Evolutionary conservation across 2,113 vertebrate species (phyloP).

Genomic region (Larimichthys crocea): DNA sequence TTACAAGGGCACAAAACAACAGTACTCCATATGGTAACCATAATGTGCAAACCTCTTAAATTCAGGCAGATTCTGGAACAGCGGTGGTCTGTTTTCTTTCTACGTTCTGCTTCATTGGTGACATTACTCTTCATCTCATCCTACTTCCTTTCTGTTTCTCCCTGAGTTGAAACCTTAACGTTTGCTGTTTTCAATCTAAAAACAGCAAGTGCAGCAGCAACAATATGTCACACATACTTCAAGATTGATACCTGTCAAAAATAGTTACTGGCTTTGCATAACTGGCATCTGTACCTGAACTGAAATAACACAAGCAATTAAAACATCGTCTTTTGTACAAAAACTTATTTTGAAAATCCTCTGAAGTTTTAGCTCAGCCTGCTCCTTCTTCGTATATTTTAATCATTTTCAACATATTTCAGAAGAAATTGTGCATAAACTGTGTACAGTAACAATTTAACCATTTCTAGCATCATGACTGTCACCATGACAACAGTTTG

Average conservation of each 20-base stretch:
- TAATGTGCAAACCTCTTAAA: constrained; percentile 6
- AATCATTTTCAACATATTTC: no score
- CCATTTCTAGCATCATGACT: neutral
- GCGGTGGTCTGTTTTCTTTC: neutral
- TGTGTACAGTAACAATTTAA: neutral
- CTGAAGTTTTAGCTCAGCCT: no score
- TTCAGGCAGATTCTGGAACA: constrained; percentile 6
- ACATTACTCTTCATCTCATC: neutral
- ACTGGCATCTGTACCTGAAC: neutral
- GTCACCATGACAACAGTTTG: neutral
- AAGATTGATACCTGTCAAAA: neutral
- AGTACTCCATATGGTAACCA: neutral
- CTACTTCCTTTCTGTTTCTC: neutral
- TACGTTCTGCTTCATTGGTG: neutral
- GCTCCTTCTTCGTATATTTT: no score
- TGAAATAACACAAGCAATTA: neutral
- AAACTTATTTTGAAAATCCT: no score
- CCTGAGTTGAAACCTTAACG: neutral
- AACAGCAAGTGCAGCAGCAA: neutral
- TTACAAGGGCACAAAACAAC: constrained; percentile 1
- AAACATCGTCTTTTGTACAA: no score
- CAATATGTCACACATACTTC: neutral
- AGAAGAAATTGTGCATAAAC: no score
- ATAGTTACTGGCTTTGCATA: neutral
- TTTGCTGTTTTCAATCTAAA: neutral